phyloP scores from a whole-genome alignment of 2,797 vertebrate species.

The Centropyge bicolor region DNA sequence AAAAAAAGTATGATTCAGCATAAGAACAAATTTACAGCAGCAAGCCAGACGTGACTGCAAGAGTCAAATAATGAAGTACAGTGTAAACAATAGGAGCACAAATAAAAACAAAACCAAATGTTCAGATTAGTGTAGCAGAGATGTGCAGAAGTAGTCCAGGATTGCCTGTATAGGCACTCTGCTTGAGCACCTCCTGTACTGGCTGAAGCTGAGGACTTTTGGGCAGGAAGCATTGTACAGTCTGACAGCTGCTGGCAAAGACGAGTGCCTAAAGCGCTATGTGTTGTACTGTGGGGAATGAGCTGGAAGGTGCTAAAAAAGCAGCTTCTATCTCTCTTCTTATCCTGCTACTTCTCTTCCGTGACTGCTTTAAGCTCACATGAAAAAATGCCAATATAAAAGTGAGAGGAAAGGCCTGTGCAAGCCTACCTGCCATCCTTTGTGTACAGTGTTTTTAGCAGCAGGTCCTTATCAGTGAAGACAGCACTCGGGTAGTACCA shows the following conservation, averaged over 20 bases:
- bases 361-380: not conserved
- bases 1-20: slow-evolving; percentile 20
- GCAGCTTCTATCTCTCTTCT: slow-evolving; percentile 24
- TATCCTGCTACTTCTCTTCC: slow-evolving; percentile 11
- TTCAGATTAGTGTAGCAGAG: slow-evolving; percentile 31
- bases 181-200: slow-evolving; percentile 45
- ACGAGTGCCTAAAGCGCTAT: slow-evolving; percentile 31
- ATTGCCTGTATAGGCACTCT: slow-evolving; percentile 33
- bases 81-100: not conserved
- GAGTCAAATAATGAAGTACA: not conserved
- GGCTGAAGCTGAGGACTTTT: slow-evolving; percentile 49
- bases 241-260: slow-evolving; percentile 60
- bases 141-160: slow-evolving; percentile 37
- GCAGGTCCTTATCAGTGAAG: slow-evolving; percentile 94
- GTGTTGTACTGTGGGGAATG: slow-evolving; percentile 44
- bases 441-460: slow-evolving; percentile 90
- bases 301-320: slow-evolving; percentile 52
- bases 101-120: slow-evolving; percentile 29
- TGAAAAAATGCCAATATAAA: not conserved
- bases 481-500: slow-evolving; percentile 94
- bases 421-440: slow-evolving; percentile 91
- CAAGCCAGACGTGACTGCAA: slow-evolving; percentile 5
- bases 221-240: slow-evolving; percentile 57
- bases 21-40: slow-evolving; percentile 2
- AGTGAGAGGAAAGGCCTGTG: not conserved